Evolutionary conservation across 2,888 invertebrate genomes (phyloP), one percentile per base, ranked within the genome.

Genomic region (Xanthia icteritia): DNA sequence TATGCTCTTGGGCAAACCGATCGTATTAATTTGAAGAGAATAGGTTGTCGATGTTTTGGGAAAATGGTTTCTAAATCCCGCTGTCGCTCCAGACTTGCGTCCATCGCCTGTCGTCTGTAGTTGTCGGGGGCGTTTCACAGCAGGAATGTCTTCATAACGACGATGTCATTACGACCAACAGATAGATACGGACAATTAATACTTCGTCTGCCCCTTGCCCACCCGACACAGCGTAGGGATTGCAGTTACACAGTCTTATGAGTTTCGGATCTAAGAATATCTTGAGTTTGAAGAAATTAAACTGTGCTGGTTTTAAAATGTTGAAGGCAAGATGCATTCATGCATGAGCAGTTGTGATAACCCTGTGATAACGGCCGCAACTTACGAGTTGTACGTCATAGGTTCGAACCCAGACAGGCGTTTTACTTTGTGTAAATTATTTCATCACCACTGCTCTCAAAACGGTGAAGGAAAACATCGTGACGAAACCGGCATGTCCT

Each of bases 91-190:
- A 70, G 56, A 36, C 60, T 81, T 56, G 66, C 11, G 63, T 1
- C 6, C 3, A 13, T 8, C 51, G 60, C n/a, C 17, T 39, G 73
- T 75, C 67, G 51, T 23, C 72, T 73, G 76, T 60, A 65, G 73
- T 45, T 54, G 76, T 76, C 64, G 84, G 77, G 78, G 82, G 87
- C 84, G 83, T 73, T 73, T 39, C 74, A 17, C 75, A 45, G 60
- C 81, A 68, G 74, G 79, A 88, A 90, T 89, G 86, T 89, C 88
- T 90, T 88, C 86, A 90, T 88, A 87, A 81, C 86, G 82, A 86
- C 87, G 85, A 79, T 84, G 84, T 87, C 89, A 88, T 77, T 84
- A 83, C 80, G 70, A 74, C 48, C 71, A 68, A 45, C 83, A 80
- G 83, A 87, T 84, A 86, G 82, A 81, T 79, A 74, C 70, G 65